phyloP scores from a whole-genome alignment of 2,888 invertebrate species.

The Mesodorylaimus sp. region DNA sequence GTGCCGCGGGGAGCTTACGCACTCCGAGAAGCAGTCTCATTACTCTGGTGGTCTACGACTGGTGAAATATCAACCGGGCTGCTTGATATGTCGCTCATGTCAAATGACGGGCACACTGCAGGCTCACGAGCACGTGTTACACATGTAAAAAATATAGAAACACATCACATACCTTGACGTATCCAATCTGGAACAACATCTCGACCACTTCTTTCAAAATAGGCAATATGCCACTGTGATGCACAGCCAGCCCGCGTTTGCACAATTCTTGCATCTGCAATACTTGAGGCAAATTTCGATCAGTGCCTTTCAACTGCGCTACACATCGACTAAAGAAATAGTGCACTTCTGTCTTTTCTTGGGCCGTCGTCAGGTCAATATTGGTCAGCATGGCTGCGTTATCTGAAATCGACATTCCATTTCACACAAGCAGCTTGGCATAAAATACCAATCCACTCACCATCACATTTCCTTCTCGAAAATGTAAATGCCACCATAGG shows the following conservation, averaged over 20 bases:
- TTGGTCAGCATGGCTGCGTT: conserved; percentile 44
- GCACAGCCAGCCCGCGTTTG: conserved; percentile 69
- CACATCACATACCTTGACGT: conserved; percentile 55
- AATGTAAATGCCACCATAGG: conserved; percentile 87
- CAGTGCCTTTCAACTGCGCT: conserved; percentile 59
- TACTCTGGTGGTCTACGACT: no score
- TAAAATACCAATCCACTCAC: no score
- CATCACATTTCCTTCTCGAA: conserved; percentile 60
- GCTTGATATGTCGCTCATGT: no score
- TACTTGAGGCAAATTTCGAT: conserved; percentile 67
- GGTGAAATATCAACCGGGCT: no score
- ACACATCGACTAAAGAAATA: conserved; percentile 69
- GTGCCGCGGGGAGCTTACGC: no score
- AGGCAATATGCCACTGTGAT: conserved; percentile 92
- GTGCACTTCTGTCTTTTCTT: conserved; percentile 60
- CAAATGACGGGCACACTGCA: no score
- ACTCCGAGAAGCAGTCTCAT: no score
- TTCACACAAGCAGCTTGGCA: no score
- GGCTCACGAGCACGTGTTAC: no score
- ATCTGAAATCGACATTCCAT: no score
- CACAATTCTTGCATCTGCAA: conserved; percentile 44
- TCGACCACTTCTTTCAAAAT: conserved; percentile 98
- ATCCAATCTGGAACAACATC: conserved; percentile 76
- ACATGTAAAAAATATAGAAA: no score
- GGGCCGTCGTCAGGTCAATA: conserved; percentile 58